phyloP scores from a whole-genome alignment of 2,113 vertebrate genomes.

The Hypanus sabinus region DNA sequence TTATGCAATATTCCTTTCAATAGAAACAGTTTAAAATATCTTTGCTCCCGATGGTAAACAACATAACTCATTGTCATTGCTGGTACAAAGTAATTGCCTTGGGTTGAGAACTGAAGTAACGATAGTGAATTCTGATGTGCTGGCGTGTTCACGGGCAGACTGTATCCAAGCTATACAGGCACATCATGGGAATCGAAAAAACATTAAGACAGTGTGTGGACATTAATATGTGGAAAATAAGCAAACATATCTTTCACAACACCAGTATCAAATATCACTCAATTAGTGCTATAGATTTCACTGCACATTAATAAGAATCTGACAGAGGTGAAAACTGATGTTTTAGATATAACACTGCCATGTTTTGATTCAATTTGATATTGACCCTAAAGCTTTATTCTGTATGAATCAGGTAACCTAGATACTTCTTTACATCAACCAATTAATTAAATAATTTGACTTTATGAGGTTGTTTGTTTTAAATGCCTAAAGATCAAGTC shows the following conservation, averaged over 20 bases:
- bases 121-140: background rate
- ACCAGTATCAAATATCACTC: background rate
- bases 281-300: background rate
- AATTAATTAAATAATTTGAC: background rate
- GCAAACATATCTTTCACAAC: background rate
- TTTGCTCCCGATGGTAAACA: background rate
- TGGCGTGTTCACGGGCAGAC: background rate
- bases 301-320: background rate
- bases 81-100: background rate
- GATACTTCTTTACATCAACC: background rate
- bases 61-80: background rate
- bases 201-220: background rate
- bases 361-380: background rate
- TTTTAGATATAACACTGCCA: background rate
- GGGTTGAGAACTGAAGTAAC: background rate
- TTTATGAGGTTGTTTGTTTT: background rate
- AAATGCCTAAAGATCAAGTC: background rate
- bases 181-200: background rate
- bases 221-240: background rate
- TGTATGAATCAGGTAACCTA: background rate
- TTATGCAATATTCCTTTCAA: background rate
- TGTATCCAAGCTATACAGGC: background rate
- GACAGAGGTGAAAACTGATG: background rate
- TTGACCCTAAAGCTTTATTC: background rate
- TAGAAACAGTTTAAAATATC: background rate